Base-by-base conservation (phyloP, 92 coral and sea anemone genomes). In the Heteractis magnifica region DNA sequence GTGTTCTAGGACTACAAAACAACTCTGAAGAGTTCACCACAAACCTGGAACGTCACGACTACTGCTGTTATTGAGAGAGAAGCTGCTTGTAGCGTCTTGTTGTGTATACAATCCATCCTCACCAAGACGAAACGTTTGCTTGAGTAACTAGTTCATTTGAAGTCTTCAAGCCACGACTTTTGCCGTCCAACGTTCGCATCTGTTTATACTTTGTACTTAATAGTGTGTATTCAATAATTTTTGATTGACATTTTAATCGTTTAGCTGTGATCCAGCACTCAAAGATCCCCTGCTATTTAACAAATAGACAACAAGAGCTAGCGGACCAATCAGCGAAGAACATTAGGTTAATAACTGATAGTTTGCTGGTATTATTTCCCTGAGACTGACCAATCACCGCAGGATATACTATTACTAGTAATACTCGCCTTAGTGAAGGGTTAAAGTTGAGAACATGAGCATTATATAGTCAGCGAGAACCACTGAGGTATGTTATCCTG, bases 211-310 rank as follows among this genome's bases (percentile, higher is more conserved):
- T 48, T 68, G 10, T 68, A 5, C 72, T 6, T 21, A 9, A 9
- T 7, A 20, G 48, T 68, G 73, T 68, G 23, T 12, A 20, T 4
- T 68, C 20, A 26, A 5, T 1, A 8, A 23, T 26, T 26, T 68
- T 68, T 79, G 83, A 65, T 65, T 79, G 83, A 65, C 75, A 79
- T 8, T 14, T 78, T 68, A 68, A 68, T 71, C 83, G n/a, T 34
- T 79, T 62, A n/a, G 75, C 50, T 79, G 75, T 59, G 44, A 65
- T 79, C 51, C 59, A 59, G 64, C 83, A 79, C 12, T 62, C 59
- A 16, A 6, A 79, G 16, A 8, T 19, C 49, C 48, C 44, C 56
- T 49, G 15, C 51, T n/a, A 68, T 20, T 9, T 20, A 68, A 68
- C 73, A 68, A 68, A 68, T 8, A 20, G 73, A 68, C 23, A 68